Evolutionary conservation across 2,797 vertebrate genomes (phyloP).

Genomic region (Moxostoma hubbsi): DNA sequence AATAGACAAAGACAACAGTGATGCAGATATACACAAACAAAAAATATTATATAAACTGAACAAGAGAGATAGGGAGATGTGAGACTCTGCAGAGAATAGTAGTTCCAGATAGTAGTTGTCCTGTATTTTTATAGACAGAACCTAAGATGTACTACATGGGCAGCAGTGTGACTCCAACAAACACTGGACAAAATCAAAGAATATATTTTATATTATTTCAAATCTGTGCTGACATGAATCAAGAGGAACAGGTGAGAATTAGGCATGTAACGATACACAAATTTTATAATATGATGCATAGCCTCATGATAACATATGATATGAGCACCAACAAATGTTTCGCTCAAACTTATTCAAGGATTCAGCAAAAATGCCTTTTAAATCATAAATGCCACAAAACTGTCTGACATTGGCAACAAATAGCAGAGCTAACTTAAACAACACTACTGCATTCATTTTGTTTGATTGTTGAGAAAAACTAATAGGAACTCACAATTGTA

Average conservation of each 20-base stretch:
- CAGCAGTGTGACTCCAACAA: background rate
- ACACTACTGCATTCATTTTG: no score
- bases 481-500: no score
- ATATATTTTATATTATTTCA: constrained; percentile 5
- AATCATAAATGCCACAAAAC: no score
- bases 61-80: background rate
- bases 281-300: no score
- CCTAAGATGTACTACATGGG: background rate
- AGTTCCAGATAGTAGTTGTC: background rate
- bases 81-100: background rate
- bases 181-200: background rate
- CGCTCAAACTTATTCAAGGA: no score
- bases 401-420: no score
- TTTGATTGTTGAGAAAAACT: no score
- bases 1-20: constrained; percentile 49
- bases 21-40: constrained; percentile 14
- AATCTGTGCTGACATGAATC: background rate
- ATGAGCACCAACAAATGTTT: no score
- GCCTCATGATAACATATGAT: no score
- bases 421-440: no score
- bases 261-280: no score
- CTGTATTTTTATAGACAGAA: background rate
- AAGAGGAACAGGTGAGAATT: background rate
- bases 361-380: no score
- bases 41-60: constrained; percentile 8